Evolutionary conservation across 2,888 invertebrate genomes (phyloP).

Genomic region (Volucella bombylans): DNA sequence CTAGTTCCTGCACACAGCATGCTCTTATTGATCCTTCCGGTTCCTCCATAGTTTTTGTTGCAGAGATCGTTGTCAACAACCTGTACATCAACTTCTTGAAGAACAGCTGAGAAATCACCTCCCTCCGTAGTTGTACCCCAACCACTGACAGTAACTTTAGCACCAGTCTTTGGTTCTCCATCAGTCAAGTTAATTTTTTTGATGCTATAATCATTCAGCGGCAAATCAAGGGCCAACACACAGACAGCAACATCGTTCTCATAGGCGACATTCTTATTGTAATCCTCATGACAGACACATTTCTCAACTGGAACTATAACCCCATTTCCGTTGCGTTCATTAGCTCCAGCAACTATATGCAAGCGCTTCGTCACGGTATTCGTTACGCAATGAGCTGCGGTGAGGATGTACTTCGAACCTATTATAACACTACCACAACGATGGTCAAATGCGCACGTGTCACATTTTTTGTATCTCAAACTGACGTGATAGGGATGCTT

Average conservation of each 20-base stretch:
- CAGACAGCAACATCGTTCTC: slow-evolving; percentile 84
- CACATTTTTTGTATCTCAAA: slow-evolving; percentile 75
- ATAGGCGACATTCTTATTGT: slow-evolving; percentile 37
- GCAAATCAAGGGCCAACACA: slow-evolving; percentile 83
- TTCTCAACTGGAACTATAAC: too few species aligned
- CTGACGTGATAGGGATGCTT: slow-evolving; percentile 83
- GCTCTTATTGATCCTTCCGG: slow-evolving; percentile 75
- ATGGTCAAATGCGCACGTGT: slow-evolving; percentile 75
- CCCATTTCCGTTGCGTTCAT: too few species aligned
- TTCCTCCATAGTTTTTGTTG: slow-evolving; percentile 54
- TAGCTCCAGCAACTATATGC: neutral
- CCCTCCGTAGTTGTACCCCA: slow-evolving; percentile 79
- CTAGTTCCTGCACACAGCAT: slow-evolving; percentile 79
- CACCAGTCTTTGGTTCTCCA: slow-evolving; percentile 74
- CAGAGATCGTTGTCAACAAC: slow-evolving; percentile 83
- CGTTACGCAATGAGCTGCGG: slow-evolving; percentile 82
- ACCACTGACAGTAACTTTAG: slow-evolving; percentile 77
- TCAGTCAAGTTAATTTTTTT: slow-evolving; percentile 81
- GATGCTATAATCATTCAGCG: slow-evolving; percentile 77
- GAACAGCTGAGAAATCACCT: slow-evolving; percentile 75
- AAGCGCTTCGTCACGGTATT: slow-evolving; percentile 24
- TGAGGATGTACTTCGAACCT: slow-evolving; percentile 78
- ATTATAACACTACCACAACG: slow-evolving; percentile 83
- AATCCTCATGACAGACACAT: too few species aligned
- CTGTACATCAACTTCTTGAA: slow-evolving; percentile 83